Evolutionary conservation across 2,113 vertebrate genomes (phyloP).

Genomic region (Eublepharis macularius): DNA sequence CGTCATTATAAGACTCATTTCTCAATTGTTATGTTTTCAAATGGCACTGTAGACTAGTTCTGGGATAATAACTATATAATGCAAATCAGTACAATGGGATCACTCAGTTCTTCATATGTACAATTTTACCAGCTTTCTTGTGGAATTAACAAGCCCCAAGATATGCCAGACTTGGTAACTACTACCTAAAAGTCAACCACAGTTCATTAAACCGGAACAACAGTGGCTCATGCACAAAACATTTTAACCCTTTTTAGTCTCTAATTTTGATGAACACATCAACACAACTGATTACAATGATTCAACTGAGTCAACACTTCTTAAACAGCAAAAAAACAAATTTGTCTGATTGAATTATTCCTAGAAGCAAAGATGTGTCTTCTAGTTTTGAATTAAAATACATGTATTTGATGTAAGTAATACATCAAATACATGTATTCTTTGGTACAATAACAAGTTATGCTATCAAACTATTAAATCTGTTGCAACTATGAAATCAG

Average conservation of each 20-base stretch:
- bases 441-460: neutral
- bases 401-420: too few relatives aligned
- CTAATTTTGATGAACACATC: slow-evolving; percentile 17
- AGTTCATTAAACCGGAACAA: neutral
- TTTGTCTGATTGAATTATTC: neutral
- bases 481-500: neutral
- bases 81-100: neutral
- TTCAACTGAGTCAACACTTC: neutral
- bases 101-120: neutral
- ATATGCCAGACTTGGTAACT: neutral
- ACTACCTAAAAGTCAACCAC: neutral
- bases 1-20: accelerated
- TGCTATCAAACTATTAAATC: neutral
- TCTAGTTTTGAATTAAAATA: neutral
- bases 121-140: neutral
- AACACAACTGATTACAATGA: slow-evolving; percentile 22
- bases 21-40: neutral
- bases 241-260: slow-evolving; percentile 10
- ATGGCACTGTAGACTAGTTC: neutral
- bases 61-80: neutral
- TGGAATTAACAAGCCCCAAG: neutral
- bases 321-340: slow-evolving; percentile 1
- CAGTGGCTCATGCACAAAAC: neutral
- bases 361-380: neutral
- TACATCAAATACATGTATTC: neutral